Evolutionary conservation across 2,797 vertebrate genomes (phyloP).

Genomic region (Molothrus aeneus): DNA sequence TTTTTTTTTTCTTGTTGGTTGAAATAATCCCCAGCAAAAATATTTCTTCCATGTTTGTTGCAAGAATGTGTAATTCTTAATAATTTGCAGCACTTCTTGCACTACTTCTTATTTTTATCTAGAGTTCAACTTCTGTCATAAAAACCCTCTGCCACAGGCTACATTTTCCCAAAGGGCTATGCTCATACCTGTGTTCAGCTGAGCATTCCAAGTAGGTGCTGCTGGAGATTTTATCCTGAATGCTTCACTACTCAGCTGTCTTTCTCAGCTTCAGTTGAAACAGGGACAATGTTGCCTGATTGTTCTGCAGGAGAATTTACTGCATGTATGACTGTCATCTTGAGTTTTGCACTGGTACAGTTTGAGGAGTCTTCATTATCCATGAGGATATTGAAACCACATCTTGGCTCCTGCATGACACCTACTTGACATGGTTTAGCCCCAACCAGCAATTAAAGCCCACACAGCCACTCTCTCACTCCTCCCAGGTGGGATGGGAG

Average conservation of each 20-base stretch:
- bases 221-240: neutral
- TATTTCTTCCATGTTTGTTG: neutral
- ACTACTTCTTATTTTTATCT: neutral
- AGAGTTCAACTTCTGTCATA: neutral
- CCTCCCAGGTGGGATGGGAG: neutral
- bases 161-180: neutral
- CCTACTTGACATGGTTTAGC: neutral
- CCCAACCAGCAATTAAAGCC: neutral
- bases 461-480: neutral
- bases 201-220: neutral
- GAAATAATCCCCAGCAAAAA: neutral
- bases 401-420: neutral
- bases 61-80: neutral
- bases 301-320: neutral
- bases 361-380: neutral
- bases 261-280: neutral
- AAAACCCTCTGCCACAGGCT: neutral
- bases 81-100: neutral
- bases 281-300: neutral
- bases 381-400: neutral
- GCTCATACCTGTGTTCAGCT: neutral
- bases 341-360: neutral
- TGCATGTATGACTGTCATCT: neutral
- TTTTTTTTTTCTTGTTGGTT: neutral
- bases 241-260: neutral